Evolutionary conservation across 2,113 vertebrate genomes (phyloP), one percentile per base, ranked within the genome.

Genomic region (Oceanites oceanicus): DNA sequence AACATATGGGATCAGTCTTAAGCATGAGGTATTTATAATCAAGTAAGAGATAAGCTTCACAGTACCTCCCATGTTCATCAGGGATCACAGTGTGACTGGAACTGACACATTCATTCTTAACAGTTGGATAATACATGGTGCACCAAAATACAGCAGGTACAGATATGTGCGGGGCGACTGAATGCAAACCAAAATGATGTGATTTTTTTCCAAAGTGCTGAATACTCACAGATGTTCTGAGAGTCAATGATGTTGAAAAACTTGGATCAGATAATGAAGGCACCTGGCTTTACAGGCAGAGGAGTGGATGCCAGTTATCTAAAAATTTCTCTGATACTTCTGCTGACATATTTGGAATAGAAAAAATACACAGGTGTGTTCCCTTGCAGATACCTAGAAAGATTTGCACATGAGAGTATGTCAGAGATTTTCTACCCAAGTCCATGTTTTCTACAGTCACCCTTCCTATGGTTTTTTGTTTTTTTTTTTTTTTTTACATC

Each of bases 1-100:
- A 94, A 92, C 86, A 88, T 87, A 92, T 89, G 90, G 73, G 55
- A 93, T 71, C 68, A 86, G 52, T 93, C 88, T 87, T 77, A 77
- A 81, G 32, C 34, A 71, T 63, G 70, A 96, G 53, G 45, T 90
- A 95, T 93, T 94, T 92, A 88, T 85, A 94, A 93, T 61, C 63
- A 88, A 81, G 79, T 27, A 40, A 79, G 78, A 90, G 34, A 88
- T 49, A 34, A 92, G 75, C 21, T 88, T 95, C 78, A 79, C 62
- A 83, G 49, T 12, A 88, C n/a, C 50, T 88, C 66, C 15, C 75
- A 45, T 94, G 59, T 80, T 94, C 84, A 55, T 32, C 68, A 55
- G n/a, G 32, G 59, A 93, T 70, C 62, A 76, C 40, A 55, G 63
- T 22, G 42, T 79, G 81, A 93, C 85, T 92, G 62, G 67, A 93